Percentiles rank a stretch among this genome's conserved stretches.
Evolutionary conservation across 2,888 invertebrate species (phyloP).

Genomic region (Brachynemurus nebulosus): DNA sequence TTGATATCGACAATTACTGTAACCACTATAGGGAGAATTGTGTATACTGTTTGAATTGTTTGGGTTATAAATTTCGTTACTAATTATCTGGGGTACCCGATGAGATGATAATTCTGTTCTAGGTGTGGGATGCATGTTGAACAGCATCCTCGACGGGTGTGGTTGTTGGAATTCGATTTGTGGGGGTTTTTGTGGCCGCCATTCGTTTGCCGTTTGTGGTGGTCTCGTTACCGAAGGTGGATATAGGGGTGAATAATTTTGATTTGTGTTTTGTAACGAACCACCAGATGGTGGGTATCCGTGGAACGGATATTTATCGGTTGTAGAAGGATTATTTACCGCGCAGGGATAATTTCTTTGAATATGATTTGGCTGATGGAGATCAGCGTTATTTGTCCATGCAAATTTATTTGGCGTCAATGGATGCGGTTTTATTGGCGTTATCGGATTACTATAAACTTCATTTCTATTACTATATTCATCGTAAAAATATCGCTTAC

Average conservation of each 20-base stretch:
- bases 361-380: neutral
- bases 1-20: too few species aligned
- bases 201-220: neutral
- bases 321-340: slow-evolving; percentile 2
- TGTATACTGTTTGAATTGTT: too few species aligned
- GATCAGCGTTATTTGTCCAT: neutral
- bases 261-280: too few species aligned
- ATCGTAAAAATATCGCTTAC: too few species aligned
- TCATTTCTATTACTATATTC: neutral
- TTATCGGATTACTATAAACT: neutral
- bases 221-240: too few species aligned
- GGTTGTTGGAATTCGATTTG: too few species aligned
- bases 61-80: too few species aligned
- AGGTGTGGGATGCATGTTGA: too few species aligned
- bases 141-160: neutral
- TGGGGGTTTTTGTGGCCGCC: neutral
- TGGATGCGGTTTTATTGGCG: neutral
- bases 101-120: neutral
- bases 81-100: neutral
- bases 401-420: neutral
- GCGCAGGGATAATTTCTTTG: neutral
- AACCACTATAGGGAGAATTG: too few species aligned
- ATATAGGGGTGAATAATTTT: neutral
- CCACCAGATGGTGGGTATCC: neutral
- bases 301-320: slow-evolving; percentile 10